phyloP scores from a whole-genome alignment of 2,113 vertebrate genomes.

The Neomonachus schauinslandi region DNA sequence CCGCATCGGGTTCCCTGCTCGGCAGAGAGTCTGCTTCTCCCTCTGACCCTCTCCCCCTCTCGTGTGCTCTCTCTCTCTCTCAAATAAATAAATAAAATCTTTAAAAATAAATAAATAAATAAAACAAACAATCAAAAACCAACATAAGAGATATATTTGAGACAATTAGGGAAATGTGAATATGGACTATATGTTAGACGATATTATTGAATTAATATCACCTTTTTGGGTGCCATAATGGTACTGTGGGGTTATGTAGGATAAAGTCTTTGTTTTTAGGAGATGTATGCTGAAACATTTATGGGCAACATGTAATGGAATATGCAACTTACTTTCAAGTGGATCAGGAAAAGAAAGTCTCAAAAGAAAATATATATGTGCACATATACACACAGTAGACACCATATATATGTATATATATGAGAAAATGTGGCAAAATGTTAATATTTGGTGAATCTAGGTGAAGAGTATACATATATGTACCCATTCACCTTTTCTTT shows the following conservation, averaged over 20 bases:
- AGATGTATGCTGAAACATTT: neutral
- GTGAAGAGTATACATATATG: neutral
- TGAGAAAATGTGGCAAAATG: neutral
- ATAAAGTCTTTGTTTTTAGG: slow-evolving; percentile 17
- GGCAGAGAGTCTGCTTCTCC: too few relatives aligned
- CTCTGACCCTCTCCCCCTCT: too few relatives aligned
- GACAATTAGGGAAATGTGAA: neutral
- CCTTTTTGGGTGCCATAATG: neutral
- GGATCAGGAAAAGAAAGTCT: neutral
- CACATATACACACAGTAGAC: neutral
- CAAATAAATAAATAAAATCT: too few relatives aligned
- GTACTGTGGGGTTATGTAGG: neutral
- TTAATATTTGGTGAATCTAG: neutral
- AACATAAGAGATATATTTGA: neutral
- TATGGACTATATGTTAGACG: neutral
- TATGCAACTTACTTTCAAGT: neutral
- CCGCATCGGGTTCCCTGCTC: too few relatives aligned
- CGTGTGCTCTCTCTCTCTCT: too few relatives aligned
- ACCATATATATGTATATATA: neutral
- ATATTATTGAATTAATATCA: neutral
- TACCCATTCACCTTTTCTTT: slow-evolving; percentile 6
- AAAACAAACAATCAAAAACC: neutral
- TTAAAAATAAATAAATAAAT: too few relatives aligned
- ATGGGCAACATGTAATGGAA: neutral
- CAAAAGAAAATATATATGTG: neutral